phyloP scores from a whole-genome alignment of 1,140 invertebrate species.

The Drusus annulatus region DNA sequence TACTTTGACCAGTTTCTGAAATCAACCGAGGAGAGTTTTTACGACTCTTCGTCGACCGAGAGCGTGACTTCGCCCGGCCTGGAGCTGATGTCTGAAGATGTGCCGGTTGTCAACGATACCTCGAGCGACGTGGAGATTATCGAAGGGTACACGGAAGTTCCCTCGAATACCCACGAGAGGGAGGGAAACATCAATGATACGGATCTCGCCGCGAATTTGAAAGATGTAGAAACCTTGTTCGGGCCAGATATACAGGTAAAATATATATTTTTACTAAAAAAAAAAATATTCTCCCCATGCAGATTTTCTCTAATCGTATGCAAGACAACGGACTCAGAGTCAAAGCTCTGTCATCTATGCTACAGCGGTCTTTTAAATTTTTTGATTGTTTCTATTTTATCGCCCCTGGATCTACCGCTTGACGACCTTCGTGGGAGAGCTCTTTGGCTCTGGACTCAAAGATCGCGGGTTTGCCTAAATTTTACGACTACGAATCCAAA shows the following conservation, averaged over 20 bases:
- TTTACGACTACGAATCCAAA: too few species aligned
- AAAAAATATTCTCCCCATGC: too few species aligned
- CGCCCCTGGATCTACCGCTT: too few species aligned
- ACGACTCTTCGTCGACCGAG: slow-evolving; percentile 43
- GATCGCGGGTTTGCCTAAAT: too few species aligned
- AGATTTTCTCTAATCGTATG: too few species aligned
- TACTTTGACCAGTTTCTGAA: slow-evolving; percentile 70
- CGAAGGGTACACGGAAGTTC: slow-evolving; percentile 32
- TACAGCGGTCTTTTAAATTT: too few species aligned
- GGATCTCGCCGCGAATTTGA: slow-evolving; percentile 60
- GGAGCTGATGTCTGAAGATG: slow-evolving; percentile 33
- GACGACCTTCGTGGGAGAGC: too few species aligned
- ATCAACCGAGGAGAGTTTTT: slow-evolving; percentile 60
- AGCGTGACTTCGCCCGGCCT: background rate
- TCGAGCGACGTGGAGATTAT: slow-evolving; percentile 48
- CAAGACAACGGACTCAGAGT: too few species aligned
- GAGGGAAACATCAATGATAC: slow-evolving; percentile 46
- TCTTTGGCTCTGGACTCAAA: too few species aligned
- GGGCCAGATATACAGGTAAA: slow-evolving; percentile 49
- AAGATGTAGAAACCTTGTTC: slow-evolving; percentile 68
- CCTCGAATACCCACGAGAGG: background rate
- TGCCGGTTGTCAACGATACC: background rate
- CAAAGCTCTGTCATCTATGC: too few species aligned
- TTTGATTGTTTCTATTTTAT: too few species aligned
- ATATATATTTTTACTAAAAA: background rate